Percentiles rank a stretch among this genome's conserved stretches.
These are phyloP conservation scores for Drosophila acutilabella DNA, from an alignment of 2,888 invertebrate genomes.

Conservation along the genomic window DNA sequence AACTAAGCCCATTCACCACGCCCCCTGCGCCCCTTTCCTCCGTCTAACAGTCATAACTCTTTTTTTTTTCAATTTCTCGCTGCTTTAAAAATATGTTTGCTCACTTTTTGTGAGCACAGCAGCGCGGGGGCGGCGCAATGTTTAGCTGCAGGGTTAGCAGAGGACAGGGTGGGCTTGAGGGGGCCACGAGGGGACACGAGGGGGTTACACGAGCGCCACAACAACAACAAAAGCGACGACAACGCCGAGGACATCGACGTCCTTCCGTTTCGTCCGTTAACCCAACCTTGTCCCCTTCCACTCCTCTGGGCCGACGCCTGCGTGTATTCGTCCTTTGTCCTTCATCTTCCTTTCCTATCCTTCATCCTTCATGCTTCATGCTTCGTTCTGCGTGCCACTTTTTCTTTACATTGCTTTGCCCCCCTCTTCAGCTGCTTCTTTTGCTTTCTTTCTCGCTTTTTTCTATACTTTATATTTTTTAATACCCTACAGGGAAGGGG, in stretches of 20 bases:
- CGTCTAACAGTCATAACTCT: background rate
- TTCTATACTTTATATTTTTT: constrained; percentile 7
- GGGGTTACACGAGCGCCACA: constrained; percentile 19
- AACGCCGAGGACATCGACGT: constrained; percentile 28
- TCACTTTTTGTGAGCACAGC: constrained; percentile 34
- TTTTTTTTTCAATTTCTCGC: constrained; percentile 40
- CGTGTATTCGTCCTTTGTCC: constrained; percentile 36
- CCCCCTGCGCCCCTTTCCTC: background rate
- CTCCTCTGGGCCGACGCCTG: constrained; percentile 37
- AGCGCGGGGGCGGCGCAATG: background rate
- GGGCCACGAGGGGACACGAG: constrained; percentile 15
- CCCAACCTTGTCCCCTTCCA: background rate
- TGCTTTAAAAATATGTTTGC: constrained; percentile 49
- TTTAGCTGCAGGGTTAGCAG: too few species aligned
- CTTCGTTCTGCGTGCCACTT: constrained; percentile 4
- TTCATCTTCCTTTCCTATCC: background rate
- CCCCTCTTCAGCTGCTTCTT: constrained; percentile 13
- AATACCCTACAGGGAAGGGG: background rate
- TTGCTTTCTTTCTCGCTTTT: background rate
- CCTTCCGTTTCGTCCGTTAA: constrained; percentile 49
- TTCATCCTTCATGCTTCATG: background rate
- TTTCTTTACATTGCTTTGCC: constrained; percentile 2
- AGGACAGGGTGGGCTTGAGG: background rate
- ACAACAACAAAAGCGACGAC: constrained; percentile 12
- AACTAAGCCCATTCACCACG: background rate